These are phyloP conservation scores for Chrysaora quinquecirrha DNA, from an alignment of 30 jellyfish, hydroid and myxozoan species.

Conservation along the genomic window DNA sequence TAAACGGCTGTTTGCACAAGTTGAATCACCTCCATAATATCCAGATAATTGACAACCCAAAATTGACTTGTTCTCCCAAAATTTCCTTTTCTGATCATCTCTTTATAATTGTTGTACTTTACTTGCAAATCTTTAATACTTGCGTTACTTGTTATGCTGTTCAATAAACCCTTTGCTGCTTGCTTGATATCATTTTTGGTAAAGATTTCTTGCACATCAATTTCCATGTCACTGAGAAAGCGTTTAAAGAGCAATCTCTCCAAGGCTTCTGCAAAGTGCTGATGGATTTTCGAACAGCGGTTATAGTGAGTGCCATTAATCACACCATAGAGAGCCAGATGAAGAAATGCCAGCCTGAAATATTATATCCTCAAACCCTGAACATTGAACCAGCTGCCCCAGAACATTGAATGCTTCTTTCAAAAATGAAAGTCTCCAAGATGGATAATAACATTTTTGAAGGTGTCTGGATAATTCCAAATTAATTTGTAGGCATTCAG, in stretches of 20 bases:
- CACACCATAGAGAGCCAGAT: constrained; percentile 50
- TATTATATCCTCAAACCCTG: constrained; percentile 62
- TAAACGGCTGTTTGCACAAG: constrained; percentile 42
- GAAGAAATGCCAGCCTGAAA: constrained; percentile 48
- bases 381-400: constrained; percentile 36
- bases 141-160: not conserved
- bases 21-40: constrained; percentile 4
- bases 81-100: constrained; percentile 19
- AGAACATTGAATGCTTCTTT: constrained; percentile 47
- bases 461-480: constrained; percentile 45
- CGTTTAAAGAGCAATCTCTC: constrained; percentile 51
- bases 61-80: constrained; percentile 38
- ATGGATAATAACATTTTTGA: constrained; percentile 40
- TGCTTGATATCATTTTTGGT: not conserved
- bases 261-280: constrained; percentile 19
- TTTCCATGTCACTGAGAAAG: constrained; percentile 12
- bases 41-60: constrained; percentile 30
- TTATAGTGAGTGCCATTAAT: constrained; percentile 44
- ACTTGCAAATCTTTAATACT: constrained; percentile 1
- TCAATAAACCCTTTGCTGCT: not conserved
- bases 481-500: constrained; percentile 35
- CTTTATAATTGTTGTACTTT: constrained; percentile 6
- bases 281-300: constrained; percentile 57
- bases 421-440: constrained; percentile 71
- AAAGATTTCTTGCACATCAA: constrained; percentile 22